Evolutionary conservation across 2,797 vertebrate species (phyloP).

Genomic region (Melanotaenia pygmaea): DNA sequence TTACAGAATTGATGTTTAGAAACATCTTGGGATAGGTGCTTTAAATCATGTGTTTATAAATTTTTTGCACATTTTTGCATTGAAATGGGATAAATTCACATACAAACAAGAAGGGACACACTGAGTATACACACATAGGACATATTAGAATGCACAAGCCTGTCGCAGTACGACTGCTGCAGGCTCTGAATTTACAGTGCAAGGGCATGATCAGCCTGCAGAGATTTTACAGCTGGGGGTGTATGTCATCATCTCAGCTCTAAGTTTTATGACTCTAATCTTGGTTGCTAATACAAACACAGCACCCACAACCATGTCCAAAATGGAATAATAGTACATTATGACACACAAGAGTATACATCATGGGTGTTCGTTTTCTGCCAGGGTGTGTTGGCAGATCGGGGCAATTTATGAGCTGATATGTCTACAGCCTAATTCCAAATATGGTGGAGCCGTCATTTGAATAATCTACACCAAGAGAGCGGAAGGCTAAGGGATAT

Average conservation of each 20-base stretch:
- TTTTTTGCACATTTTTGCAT: slow-evolving; percentile 4
- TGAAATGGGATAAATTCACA: slow-evolving; percentile 28
- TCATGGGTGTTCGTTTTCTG: slow-evolving; percentile 54
- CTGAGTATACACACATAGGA: slow-evolving; percentile 26
- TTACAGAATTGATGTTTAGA: not conserved
- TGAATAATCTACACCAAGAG: slow-evolving; percentile 71
- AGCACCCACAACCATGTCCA: slow-evolving; percentile 64
- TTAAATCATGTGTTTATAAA: slow-evolving; percentile 15
- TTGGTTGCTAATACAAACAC: slow-evolving; percentile 57
- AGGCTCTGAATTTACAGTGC: slow-evolving; percentile 57
- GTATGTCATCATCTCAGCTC: slow-evolving; percentile 74
- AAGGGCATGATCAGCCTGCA: slow-evolving; percentile 52
- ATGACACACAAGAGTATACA: slow-evolving; percentile 66
- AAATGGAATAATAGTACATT: slow-evolving; percentile 74
- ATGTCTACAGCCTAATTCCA: slow-evolving; percentile 68
- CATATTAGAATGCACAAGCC: slow-evolving; percentile 34
- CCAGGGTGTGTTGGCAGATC: slow-evolving; percentile 48
- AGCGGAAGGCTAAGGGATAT: slow-evolving; percentile 65
- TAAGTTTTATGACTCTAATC: slow-evolving; percentile 77
- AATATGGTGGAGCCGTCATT: slow-evolving; percentile 68
- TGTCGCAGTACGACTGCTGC: slow-evolving; percentile 44
- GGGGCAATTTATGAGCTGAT: slow-evolving; percentile 66
- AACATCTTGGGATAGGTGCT: not conserved
- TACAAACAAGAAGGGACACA: slow-evolving; percentile 2
- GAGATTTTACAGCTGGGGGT: slow-evolving; percentile 66